Base-by-base conservation (phyloP, 1,140 invertebrate genomes). In the Augochlora pura region DNA sequence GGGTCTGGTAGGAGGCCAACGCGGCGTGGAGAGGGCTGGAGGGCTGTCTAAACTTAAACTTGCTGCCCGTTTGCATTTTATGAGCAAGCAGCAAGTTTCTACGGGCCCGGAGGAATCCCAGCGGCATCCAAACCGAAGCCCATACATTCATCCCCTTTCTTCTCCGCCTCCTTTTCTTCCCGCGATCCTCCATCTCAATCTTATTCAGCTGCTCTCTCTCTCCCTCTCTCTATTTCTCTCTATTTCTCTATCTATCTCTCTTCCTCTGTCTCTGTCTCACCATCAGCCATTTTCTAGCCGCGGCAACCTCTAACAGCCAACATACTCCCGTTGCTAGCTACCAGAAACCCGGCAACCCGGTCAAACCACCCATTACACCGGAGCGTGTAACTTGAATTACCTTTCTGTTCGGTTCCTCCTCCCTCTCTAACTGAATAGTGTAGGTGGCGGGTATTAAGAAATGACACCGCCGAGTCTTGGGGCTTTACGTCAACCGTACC, bases 1-100 rank as follows among this genome's bases (percentile, higher is more conserved):
- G 52, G 57, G 57, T 52, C 42, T 42, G 66, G 25, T 39, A 49
- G 52, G 52, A 73, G 54, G 23, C 46, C 39, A 65, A 21, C 9
- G 72, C 16, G 54, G 46, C 16, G 65, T 14, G 57, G 62, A 52
- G 67, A 78, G 79, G 46, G 62, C 32, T 54, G 74, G 62, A 73
- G 60, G 63, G 72, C 82, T 81, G 86, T 86, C 89, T 88, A 90
- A 90, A 91, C 89, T 90, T 91, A 89, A 90, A 91, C 89, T 88
- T 90, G 88, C 88, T 87, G 84, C 81, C 84, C 86, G 88, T 90
- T 91, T 90, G 90, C 90, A 90, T 91, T 90, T 91, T 91, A 91
- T 84, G 90, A 90, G 85, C 88, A 75, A 78, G 60, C 78, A 71
- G 87, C 89, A 70, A 86, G 84, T 86, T 81, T 38, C 85, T 81